Percentiles rank a stretch among this genome's conserved stretches.
Conservation (phyloP, 1,140 invertebrate genomes). For the Potamilus streckersoni region DNA sequence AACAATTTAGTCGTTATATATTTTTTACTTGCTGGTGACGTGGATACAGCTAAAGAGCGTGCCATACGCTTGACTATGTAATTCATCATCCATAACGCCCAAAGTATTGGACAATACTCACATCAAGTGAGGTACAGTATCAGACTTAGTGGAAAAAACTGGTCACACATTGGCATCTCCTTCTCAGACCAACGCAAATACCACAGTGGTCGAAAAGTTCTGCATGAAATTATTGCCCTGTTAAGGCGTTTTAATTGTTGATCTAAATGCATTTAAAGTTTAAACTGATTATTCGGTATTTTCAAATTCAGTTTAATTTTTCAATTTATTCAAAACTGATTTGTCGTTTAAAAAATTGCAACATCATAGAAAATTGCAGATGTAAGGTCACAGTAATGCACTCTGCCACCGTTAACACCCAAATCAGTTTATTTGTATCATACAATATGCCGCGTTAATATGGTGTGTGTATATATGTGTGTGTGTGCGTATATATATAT, state of each 20-base stretch:
- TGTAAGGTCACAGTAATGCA: slow-evolving; percentile 18
- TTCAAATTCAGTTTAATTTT: no score
- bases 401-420: slow-evolving; percentile 40
- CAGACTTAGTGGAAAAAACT: slow-evolving; percentile 74
- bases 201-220: slow-evolving; percentile 75
- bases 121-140: slow-evolving; percentile 69
- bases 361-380: no score
- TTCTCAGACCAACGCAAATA: slow-evolving; percentile 75
- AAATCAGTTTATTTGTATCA: no score
- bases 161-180: slow-evolving; percentile 80
- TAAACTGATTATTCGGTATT: no score
- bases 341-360: no score
- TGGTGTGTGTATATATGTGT: no score
- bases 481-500: no score
- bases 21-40: neutral
- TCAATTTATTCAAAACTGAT: no score
- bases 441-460: no score
- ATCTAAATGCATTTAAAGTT: slow-evolving; percentile 77
- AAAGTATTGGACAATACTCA: slow-evolving; percentile 46
- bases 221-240: slow-evolving; percentile 78
- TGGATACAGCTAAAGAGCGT: neutral
- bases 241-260: slow-evolving; percentile 77
- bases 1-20: neutral
- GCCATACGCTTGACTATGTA: slow-evolving; percentile 45
- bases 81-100: slow-evolving; percentile 71